Percentiles rank a stretch among this genome's conserved stretches.
Conservation (phyloP, 2,113 vertebrate species). For the Nyctibius bracteatus region DNA sequence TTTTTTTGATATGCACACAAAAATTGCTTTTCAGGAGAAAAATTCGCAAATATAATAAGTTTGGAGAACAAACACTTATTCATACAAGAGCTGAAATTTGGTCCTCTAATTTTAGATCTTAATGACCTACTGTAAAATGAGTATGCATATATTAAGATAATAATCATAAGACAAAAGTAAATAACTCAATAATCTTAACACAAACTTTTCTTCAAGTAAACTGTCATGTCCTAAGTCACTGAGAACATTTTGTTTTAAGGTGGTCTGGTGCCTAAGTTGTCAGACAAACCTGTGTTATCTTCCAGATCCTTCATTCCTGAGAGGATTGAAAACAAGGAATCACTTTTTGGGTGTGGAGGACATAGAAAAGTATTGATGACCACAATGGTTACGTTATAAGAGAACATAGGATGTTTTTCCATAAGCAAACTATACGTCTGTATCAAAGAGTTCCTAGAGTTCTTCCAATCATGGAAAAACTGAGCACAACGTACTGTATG, state of each 20-base stretch:
- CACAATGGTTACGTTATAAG: not conserved
- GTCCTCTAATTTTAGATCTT: not conserved
- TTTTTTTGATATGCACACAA: not conserved
- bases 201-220: not conserved
- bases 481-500: not conserved
- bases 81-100: not conserved
- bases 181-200: not conserved
- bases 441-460: not conserved
- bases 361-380: not conserved
- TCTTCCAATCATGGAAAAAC: not conserved
- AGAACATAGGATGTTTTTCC: not conserved
- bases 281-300: not conserved
- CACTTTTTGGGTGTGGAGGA: not conserved
- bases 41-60: not conserved
- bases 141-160: not conserved
- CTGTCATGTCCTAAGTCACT: not conserved
- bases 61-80: not conserved
- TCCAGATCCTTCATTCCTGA: not conserved
- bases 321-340: not conserved
- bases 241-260: not conserved
- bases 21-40: not conserved
- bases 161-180: not conserved
- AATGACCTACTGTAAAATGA: not conserved
- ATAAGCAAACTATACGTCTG: not conserved
- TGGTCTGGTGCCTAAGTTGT: not conserved